Evolutionary conservation across 1,140 invertebrate genomes (phyloP).

Genomic region (Marisa cornuarietis): DNA sequence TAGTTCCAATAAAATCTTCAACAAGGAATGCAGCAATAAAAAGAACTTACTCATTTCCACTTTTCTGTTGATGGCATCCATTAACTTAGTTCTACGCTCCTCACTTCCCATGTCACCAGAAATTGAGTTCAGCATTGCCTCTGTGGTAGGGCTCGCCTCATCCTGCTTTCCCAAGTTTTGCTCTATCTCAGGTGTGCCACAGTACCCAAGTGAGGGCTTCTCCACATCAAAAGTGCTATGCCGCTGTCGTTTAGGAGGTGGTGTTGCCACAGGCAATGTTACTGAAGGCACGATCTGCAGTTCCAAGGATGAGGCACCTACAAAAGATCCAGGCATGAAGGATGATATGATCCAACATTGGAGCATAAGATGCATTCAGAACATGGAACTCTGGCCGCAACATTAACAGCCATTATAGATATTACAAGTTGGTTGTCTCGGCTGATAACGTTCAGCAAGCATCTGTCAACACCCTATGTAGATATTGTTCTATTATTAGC

Average conservation of each 20-base stretch:
- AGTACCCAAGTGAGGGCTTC: slow-evolving; percentile 9
- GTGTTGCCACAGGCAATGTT: slow-evolving; percentile 3
- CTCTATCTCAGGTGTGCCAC: slow-evolving; percentile 16
- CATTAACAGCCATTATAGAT: too few relatives aligned
- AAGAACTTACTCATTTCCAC: slow-evolving; percentile 34
- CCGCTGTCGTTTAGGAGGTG: slow-evolving; percentile 30
- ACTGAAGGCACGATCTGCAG: neutral
- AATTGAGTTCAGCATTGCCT: slow-evolving; percentile 48
- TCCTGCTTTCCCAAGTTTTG: neutral
- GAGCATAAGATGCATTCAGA: too few relatives aligned
- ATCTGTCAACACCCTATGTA: too few relatives aligned
- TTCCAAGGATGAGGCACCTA: neutral
- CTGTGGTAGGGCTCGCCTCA: slow-evolving; percentile 40
- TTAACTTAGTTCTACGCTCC: slow-evolving; percentile 47
- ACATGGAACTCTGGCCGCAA: too few relatives aligned
- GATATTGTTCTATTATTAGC: too few relatives aligned
- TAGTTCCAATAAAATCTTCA: too few relatives aligned
- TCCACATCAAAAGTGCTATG: slow-evolving; percentile 46
- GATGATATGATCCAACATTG: too few relatives aligned
- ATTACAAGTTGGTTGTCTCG: too few relatives aligned
- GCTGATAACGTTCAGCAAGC: too few relatives aligned
- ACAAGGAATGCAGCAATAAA: slow-evolving; percentile 19
- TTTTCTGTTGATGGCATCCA: slow-evolving; percentile 51
- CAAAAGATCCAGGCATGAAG: neutral
- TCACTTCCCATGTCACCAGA: slow-evolving; percentile 40